Percentiles rank a stretch among this genome's conserved stretches.
Conservation (phyloP, 2,888 invertebrate species). For the Torymus auratus region DNA sequence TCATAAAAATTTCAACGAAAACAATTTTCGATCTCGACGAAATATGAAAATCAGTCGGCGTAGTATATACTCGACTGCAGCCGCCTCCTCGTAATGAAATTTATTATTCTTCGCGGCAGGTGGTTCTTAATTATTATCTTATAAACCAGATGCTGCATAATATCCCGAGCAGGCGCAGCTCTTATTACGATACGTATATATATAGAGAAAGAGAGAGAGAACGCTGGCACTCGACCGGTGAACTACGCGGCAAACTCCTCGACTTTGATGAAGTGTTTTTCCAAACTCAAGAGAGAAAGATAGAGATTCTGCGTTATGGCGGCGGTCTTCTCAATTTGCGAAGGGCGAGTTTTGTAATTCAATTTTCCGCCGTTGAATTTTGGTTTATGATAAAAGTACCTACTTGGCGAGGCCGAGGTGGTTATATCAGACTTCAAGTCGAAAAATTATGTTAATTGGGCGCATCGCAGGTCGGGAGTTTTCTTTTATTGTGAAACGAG, state of each 20-base stretch:
- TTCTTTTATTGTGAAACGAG: no score
- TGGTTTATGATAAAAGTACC: no score
- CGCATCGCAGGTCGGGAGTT: no score
- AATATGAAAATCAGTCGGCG: no score
- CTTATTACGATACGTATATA: slow-evolving; percentile 28
- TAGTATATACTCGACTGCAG: no score
- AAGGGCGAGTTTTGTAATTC: slow-evolving; percentile 42
- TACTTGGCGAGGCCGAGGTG: no score
- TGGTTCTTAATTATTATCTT: slow-evolving; percentile 44
- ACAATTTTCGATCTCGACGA: no score
- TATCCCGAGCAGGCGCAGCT: slow-evolving; percentile 17
- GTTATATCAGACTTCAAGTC: no score
- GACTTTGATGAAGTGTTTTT: slow-evolving; percentile 57
- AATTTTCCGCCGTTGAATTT: slow-evolving; percentile 28
- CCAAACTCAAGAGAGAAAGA: slow-evolving; percentile 36
- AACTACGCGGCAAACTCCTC: slow-evolving; percentile 39
- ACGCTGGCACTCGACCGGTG: slow-evolving; percentile 26
- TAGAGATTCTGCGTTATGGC: slow-evolving; percentile 53
- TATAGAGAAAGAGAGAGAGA: not conserved
- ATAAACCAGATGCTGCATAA: slow-evolving; percentile 30
- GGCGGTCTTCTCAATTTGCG: slow-evolving; percentile 42
- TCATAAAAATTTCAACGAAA: no score
- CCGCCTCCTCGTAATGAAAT: slow-evolving; percentile 21
- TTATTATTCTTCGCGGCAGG: slow-evolving; percentile 32
- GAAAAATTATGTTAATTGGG: no score